Conservation (phyloP, 1,140 invertebrate species). For the Drosophila kepulauana region DNA sequence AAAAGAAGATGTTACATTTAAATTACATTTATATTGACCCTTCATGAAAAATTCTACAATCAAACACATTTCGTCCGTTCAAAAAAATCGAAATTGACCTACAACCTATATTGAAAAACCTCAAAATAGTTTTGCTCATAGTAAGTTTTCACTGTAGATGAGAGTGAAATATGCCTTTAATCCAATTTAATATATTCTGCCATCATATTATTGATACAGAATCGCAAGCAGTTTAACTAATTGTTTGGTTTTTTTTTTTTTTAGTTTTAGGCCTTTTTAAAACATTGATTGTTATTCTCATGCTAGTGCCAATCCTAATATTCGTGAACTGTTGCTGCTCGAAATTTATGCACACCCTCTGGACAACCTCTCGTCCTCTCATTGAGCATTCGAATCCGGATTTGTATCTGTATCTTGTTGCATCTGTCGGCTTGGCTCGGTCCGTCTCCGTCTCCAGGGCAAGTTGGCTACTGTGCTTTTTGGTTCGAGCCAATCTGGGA, state of each 20-base stretch:
- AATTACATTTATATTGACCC: too few relatives aligned
- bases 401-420: slow-evolving; percentile 42
- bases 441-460: slow-evolving; percentile 13
- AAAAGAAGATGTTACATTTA: too few relatives aligned
- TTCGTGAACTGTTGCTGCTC: slow-evolving; percentile 29
- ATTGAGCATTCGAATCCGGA: slow-evolving; percentile 16
- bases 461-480: slow-evolving; percentile 65
- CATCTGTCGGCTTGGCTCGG: slow-evolving; percentile 3
- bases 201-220: too few relatives aligned
- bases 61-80: too few relatives aligned
- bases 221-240: background rate
- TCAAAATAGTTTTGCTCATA: too few relatives aligned
- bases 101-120: too few relatives aligned
- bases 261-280: background rate
- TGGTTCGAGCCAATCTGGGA: slow-evolving; percentile 30
- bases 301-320: slow-evolving; percentile 30
- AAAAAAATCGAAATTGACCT: too few relatives aligned
- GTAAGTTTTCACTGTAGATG: too few relatives aligned
- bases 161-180: too few relatives aligned
- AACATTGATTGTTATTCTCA: background rate
- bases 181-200: too few relatives aligned
- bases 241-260: background rate
- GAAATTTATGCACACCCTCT: slow-evolving; percentile 69
- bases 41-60: too few relatives aligned
- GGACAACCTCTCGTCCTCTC: slow-evolving; percentile 37